A percentile compares a stretch with the other conserved stretches of the same genome.
phyloP scores from a whole-genome alignment of 2,797 vertebrate genomes.

The Girardinus metallicus region DNA sequence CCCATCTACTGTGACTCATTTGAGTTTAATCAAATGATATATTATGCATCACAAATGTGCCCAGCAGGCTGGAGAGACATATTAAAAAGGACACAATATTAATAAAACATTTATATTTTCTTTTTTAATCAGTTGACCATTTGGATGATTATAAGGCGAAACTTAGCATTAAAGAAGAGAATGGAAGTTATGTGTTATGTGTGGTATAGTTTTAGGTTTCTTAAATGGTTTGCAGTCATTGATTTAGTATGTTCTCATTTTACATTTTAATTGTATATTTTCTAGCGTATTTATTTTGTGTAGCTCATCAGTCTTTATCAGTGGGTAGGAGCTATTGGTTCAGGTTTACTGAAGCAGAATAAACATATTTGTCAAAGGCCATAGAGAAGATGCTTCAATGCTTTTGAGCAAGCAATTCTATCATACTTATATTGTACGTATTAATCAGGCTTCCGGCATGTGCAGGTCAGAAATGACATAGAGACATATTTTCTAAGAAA shows the following conservation, averaged over 20 bases:
- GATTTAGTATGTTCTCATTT: neutral
- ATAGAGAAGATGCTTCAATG: neutral
- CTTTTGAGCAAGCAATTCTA: neutral
- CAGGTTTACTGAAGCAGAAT: conserved; percentile 1
- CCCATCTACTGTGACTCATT: neutral
- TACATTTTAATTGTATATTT: neutral
- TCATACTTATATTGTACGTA: neutral
- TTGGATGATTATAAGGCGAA: neutral
- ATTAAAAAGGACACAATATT: neutral
- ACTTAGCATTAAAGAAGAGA: neutral
- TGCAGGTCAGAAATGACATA: neutral
- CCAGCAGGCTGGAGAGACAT: neutral
- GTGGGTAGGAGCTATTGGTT: neutral
- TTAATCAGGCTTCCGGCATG: neutral
- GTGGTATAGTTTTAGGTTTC: neutral
- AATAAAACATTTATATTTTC: neutral
- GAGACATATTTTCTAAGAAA: neutral
- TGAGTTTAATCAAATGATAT: conserved; percentile 17
- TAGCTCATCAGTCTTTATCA: neutral
- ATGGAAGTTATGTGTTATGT: neutral
- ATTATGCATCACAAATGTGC: conserved; percentile 9
- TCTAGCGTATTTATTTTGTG: neutral
- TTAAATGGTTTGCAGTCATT: neutral
- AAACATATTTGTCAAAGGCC: conserved; percentile 11
- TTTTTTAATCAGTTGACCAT: neutral